Evolutionary conservation across 2,797 vertebrate species (phyloP).

Genomic region (Carduelis carduelis): DNA sequence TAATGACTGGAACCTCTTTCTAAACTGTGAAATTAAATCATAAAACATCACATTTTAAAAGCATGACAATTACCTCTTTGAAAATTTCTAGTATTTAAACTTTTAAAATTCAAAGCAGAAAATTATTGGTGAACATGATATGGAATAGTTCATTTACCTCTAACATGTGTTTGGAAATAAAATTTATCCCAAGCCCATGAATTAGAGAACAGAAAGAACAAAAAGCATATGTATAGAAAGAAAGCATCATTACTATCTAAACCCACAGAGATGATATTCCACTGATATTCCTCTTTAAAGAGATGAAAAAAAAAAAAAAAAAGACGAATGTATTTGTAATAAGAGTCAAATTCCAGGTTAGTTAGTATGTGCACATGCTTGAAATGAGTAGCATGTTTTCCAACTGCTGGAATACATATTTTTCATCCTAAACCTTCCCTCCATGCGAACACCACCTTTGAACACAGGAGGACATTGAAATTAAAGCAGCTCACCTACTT

Average conservation of each 20-base stretch:
- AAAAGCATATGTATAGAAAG: not conserved
- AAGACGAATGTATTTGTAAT: not conserved
- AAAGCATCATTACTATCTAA: not conserved
- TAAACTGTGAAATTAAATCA: not conserved
- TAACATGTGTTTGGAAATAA: not conserved
- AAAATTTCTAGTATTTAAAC: not conserved
- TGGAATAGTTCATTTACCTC: not conserved
- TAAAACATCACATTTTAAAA: not conserved
- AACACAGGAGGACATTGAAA: not conserved
- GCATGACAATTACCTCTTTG: not conserved
- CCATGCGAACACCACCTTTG: not conserved
- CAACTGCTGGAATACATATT: not conserved
- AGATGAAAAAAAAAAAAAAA: not conserved
- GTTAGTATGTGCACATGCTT: not conserved
- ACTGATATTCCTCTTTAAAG: not conserved
- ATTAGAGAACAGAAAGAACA: not conserved
- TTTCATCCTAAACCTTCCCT: not conserved
- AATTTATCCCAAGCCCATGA: not conserved
- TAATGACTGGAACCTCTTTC: not conserved
- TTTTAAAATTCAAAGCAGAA: not conserved
- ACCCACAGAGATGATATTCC: not conserved
- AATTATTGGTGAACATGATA: not conserved
- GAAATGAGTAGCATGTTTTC: not conserved
- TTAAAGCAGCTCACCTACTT: not conserved
- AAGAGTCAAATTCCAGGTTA: not conserved